Evolutionary conservation across 2,888 invertebrate species (phyloP).

Genomic region (Doris montereyensis): DNA sequence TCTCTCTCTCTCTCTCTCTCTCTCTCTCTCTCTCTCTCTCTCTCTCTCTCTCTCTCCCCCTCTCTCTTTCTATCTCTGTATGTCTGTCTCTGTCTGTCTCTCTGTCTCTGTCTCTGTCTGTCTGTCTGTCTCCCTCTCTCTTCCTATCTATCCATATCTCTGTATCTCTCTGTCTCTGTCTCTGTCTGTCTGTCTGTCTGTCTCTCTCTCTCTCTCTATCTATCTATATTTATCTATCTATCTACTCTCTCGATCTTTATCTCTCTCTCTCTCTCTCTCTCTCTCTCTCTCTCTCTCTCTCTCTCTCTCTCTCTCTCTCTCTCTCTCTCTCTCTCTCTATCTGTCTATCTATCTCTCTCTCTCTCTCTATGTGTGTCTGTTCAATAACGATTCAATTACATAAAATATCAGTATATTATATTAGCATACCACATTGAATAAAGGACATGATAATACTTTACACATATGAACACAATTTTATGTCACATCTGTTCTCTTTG

Average conservation of each 20-base stretch:
- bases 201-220: not conserved
- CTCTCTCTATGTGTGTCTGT: no score
- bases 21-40: conserved; percentile 31
- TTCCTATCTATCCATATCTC: no score
- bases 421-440: not conserved
- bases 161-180: no score
- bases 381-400: not conserved
- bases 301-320: conserved; percentile 25
- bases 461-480: no score
- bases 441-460: not conserved
- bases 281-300: conserved; percentile 10
- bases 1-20: conserved; percentile 13
- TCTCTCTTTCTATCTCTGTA: no score
- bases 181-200: not conserved
- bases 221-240: no score
- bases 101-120: conserved; percentile 20
- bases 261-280: no score
- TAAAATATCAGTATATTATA: not conserved
- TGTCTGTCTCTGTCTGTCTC: not conserved
- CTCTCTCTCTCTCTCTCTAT: no score
- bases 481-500: no score
- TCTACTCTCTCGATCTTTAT: no score
- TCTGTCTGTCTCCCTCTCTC: no score
- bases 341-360: no score
- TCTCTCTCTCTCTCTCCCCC: conserved; percentile 9